A percentile compares a stretch with the other conserved stretches of the same genome.
Conservation (phyloP, 1,140 invertebrate species). For the Brachystomella parvula region DNA sequence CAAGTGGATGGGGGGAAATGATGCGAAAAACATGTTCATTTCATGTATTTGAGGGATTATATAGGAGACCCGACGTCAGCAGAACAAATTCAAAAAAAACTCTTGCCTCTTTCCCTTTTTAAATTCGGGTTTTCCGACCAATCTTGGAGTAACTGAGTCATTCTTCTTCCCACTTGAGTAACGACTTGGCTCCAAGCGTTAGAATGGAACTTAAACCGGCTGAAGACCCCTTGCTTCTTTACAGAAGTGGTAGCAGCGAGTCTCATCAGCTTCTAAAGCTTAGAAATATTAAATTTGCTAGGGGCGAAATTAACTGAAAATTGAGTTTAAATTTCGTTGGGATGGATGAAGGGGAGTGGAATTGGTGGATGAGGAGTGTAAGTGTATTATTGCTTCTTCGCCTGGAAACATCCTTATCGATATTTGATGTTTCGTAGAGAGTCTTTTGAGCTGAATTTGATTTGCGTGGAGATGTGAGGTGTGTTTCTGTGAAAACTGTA, state of each 20-base stretch:
- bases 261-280: no score
- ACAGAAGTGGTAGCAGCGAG: no score
- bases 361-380: no score
- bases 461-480: neutral
- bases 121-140: neutral
- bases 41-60: slow-evolving; percentile 4
- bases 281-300: no score
- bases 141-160: slow-evolving; percentile 8
- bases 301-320: no score
- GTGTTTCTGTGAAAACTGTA: neutral
- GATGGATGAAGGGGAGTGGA: no score
- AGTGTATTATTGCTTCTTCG: no score
- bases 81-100: slow-evolving; percentile 6
- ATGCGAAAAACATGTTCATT: slow-evolving; percentile 9
- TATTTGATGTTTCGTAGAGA: no score
- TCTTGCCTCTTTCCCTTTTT: neutral
- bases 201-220: no score
- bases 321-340: no score
- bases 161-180: slow-evolving; percentile 1
- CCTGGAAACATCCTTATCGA: no score
- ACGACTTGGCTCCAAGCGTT: neutral
- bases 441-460: neutral
- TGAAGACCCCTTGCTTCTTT: no score
- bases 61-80: slow-evolving; percentile 2
- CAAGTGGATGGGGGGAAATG: neutral